These are phyloP conservation scores for Peromyscus melanophrys DNA, from an alignment of 2,797 vertebrate species.

Conservation along the genomic window DNA sequence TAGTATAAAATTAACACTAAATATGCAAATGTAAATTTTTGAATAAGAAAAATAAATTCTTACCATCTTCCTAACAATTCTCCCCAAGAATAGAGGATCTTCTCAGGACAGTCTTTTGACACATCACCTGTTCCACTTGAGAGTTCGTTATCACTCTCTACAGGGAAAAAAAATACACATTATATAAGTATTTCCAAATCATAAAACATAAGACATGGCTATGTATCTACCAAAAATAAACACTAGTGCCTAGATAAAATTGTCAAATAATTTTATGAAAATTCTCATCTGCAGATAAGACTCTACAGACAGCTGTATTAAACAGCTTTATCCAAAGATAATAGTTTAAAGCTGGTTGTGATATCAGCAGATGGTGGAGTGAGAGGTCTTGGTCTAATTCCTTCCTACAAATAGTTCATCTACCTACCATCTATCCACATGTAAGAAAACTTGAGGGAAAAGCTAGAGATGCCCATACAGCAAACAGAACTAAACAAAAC, in stretches of 20 bases:
- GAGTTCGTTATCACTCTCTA: conserved; percentile 98
- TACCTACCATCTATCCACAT: neutral
- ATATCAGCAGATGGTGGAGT: neutral
- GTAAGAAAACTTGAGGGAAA: neutral
- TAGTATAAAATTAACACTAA: conserved; percentile 62
- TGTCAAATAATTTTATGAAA: conserved; percentile 58
- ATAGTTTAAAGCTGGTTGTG: conserved; percentile 32
- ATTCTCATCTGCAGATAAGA: conserved; percentile 33
- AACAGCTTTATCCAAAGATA: conserved; percentile 39
- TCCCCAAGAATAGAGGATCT: conserved; percentile 98
- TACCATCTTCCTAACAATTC: conserved; percentile 97
- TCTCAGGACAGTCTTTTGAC: conserved; percentile 99
- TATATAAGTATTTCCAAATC: conserved; percentile 31
- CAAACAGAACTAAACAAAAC: neutral
- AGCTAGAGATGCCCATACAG: neutral
- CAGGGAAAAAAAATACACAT: conserved; percentile 60
- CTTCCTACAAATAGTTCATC: neutral
- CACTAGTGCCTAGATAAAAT: neutral
- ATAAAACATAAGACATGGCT: conserved; percentile 55
- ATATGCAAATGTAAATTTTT: conserved; percentile 65
- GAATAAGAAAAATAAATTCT: conserved; percentile 80
- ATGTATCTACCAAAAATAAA: conserved; percentile 28
- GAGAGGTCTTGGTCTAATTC: neutral
- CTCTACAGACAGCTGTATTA: conserved; percentile 11
- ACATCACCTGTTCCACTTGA: conserved; percentile 99